Conservation (phyloP, 1,140 invertebrate species). For the Mylabris phalerata region DNA sequence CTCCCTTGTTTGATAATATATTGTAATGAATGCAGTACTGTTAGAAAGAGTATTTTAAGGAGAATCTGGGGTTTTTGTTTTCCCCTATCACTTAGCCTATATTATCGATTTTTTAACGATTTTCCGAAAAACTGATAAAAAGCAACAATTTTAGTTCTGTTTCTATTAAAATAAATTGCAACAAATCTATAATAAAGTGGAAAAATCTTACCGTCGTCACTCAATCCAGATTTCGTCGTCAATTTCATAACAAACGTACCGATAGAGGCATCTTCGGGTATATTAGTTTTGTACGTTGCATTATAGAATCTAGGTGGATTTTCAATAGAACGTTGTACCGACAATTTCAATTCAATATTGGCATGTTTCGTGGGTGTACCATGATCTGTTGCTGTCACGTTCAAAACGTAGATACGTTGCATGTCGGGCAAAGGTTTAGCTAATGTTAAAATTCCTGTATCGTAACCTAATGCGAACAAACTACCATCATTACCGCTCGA, state of each 20-base stretch:
- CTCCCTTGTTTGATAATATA: too few relatives aligned
- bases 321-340: conserved; percentile 65
- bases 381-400: conserved; percentile 67
- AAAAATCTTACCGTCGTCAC: conserved; percentile 38
- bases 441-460: conserved; percentile 69
- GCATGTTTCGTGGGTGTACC: conserved; percentile 62
- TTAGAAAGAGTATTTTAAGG: too few relatives aligned
- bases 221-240: conserved; percentile 62
- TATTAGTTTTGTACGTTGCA: conserved; percentile 63
- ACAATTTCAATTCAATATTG: conserved; percentile 56
- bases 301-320: conserved; percentile 76
- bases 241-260: conserved; percentile 75
- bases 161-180: too few relatives aligned
- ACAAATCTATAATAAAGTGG: too few relatives aligned
- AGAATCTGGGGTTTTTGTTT: too few relatives aligned
- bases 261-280: conserved; percentile 70
- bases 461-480: conserved; percentile 70
- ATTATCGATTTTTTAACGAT: too few relatives aligned
- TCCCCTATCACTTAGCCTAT: too few relatives aligned
- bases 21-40: too few relatives aligned
- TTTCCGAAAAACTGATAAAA: too few relatives aligned
- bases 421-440: conserved; percentile 53
- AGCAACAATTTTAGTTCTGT: too few relatives aligned
- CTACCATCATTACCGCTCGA: conserved; percentile 74
- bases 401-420: conserved; percentile 28